Evolutionary conservation across 1,140 invertebrate genomes (phyloP), one percentile per base, ranked within the genome.

Genomic region (Aphelenchoides besseyi): DNA sequence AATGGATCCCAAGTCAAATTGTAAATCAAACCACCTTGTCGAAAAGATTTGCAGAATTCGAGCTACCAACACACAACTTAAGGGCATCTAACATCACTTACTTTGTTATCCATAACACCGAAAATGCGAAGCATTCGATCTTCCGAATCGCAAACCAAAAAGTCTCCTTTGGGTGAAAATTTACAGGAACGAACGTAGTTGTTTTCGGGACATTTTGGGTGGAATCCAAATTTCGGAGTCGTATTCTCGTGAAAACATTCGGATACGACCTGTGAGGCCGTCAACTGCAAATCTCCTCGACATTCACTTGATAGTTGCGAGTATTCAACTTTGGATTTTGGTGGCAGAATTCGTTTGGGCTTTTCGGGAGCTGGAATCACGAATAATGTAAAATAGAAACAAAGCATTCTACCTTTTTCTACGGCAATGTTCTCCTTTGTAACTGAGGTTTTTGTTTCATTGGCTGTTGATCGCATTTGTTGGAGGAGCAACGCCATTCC

Each of bases 381-480:
- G 5, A 8, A 5, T 59, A 33, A 59, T 8, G 32, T 28, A 8
- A 59, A 8, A 5, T 8, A 59, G 5, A 59, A 59, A 59, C 32
- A 33, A 5, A 8, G 32, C 5, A 33, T n/a, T n/a, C n/a, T 59
- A 59, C 5, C 5, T 5, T 59, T 33, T 59, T 59, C 23, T 8
- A 59, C 5, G 16, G 26, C 5, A 59, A 8, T 8, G n/a, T n/a
- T n/a, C n/a, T n/a, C n/a, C n/a, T n/a, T 23, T 16, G 5, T 59
- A 28, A 23, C 32, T 59, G 18, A 5, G 18, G 55, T 8, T 33
- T 8, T 18, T 33, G 55, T 8, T 8, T 33, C 18, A 59, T 12
- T 33, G 5, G 55, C 23, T 33, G 55, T 33, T 33, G 55, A 59
- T 59, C 55, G 5, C 55, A 59, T 59, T 59, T 59, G 55, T 33